A percentile compares a stretch with the other conserved stretches of the same genome.
These are phyloP conservation scores for Ciona savignyi DNA, from an alignment of 23 tunicate genomes.

Conservation along the genomic window DNA sequence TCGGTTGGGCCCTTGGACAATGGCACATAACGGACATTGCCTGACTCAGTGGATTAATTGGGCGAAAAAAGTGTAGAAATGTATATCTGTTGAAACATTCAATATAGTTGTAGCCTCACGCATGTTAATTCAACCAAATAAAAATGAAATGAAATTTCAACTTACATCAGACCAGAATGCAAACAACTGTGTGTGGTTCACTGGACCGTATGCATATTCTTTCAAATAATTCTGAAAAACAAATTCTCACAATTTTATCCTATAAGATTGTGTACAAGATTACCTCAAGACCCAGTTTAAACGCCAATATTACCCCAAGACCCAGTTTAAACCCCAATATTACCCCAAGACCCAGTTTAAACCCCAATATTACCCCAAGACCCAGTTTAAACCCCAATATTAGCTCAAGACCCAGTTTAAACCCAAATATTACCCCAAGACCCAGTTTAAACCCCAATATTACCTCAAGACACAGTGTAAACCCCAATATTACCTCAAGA, in stretches of 20 bases:
- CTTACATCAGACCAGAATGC: conserved; percentile 25
- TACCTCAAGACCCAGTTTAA: not conserved
- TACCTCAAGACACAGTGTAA: too few relatives aligned
- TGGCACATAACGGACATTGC: too few relatives aligned
- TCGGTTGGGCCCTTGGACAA: too few relatives aligned
- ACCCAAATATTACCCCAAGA: conserved; percentile 24
- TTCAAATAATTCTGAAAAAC: conserved; percentile 17
- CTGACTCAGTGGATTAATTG: not conserved
- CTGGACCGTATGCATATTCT: conserved; percentile 19
- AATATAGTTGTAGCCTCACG: not conserved
- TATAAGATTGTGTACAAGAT: not conserved
- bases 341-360: not conserved
- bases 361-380: too few relatives aligned
- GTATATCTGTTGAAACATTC: too few relatives aligned
- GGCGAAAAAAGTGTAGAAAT: not conserved
- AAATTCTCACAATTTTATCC: not conserved
- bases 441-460: conserved; percentile 60
- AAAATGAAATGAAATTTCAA: too few relatives aligned
- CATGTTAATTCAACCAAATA: not conserved
- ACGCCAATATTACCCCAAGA: not conserved
- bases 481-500: not conserved
- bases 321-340: not conserved
- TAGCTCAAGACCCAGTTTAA: not conserved
- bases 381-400: not conserved
- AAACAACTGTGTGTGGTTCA: conserved; percentile 13